These are phyloP conservation scores for Drosophila meridionalis DNA, from an alignment of 2,888 invertebrate genomes.

Conservation along the genomic window DNA sequence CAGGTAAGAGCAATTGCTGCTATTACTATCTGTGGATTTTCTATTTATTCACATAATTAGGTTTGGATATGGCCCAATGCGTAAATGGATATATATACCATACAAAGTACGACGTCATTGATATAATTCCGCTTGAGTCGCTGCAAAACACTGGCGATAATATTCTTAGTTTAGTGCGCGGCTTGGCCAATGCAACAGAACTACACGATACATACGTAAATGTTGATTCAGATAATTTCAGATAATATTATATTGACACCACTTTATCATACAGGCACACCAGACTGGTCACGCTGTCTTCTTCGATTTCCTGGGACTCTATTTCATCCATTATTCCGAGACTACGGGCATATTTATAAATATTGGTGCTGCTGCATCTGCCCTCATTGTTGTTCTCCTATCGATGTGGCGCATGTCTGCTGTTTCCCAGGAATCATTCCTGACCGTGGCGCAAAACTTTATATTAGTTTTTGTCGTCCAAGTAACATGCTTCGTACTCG, in stretches of 20 bases:
- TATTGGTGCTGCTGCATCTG: constrained; percentile 77
- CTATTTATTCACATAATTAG: constrained; percentile 71
- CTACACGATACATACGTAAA: constrained; percentile 24
- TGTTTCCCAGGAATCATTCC: constrained; percentile 35
- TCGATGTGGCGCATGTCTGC: constrained; percentile 74
- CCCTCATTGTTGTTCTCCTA: constrained; percentile 76
- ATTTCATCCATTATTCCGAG: constrained; percentile 88
- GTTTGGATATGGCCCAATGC: constrained; percentile 90
- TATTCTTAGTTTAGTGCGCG: constrained; percentile 86
- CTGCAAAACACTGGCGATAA: constrained; percentile 91
- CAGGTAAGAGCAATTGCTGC: constrained; percentile 11
- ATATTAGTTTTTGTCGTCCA: constrained; percentile 31
- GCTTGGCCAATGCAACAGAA: constrained; percentile 56
- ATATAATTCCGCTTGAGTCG: constrained; percentile 88
- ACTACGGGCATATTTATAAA: constrained; percentile 82
- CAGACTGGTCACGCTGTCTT: constrained; percentile 87
- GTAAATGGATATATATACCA: constrained; percentile 92
- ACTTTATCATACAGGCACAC: constrained; percentile 78
- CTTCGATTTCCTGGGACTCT: constrained; percentile 90
- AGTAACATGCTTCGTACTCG: constrained; percentile 70
- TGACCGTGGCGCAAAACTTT: constrained; percentile 54
- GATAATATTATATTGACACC: not conserved
- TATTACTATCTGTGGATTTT: not conserved
- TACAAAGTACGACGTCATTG: constrained; percentile 89
- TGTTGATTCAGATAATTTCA: not conserved